Base-by-base conservation (phyloP, 2,113 vertebrate genomes). In the Mormyrus lacerda region DNA sequence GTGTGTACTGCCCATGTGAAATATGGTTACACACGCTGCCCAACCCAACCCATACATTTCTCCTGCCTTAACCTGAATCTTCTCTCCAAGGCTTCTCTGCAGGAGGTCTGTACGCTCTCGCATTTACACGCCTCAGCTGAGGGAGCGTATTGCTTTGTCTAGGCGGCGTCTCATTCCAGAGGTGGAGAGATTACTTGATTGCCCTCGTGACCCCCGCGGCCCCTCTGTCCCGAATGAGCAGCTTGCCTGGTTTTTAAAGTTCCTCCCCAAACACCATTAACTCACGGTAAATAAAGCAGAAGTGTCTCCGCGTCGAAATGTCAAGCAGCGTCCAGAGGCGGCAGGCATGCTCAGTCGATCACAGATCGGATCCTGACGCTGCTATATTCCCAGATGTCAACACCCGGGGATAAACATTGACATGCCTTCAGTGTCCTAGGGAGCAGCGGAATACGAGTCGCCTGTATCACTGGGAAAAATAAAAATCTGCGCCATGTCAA, bases 181-280 rank as follows among this genome's bases (percentile, higher is more conserved):
- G 89, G 90, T 73, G 55, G 73, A 88, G 88, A 90, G 91, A 92
- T 92, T 90, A 92, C 85, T 88, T 76, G 69, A 91, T 89, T 85
- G 88, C 90, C 91, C 89, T 88, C 88, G 88, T 90, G 91, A 91
- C 90, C 89, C 91, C 85, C 27, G 19, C 15, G 51, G 44, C 53
- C 55, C 84, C 79, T 90, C 91, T 88, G 88, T 45, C 21, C 55
- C 27, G 55, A 69, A 88, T 76, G 53, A 88, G 76, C 69, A 91
- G 90, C 85, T 89, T 85, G 85, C 83, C 85, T 82, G 89, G 85
- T 90, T 91, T 84, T 13, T 87, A 88, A 86, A 50, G 90, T 50
- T 73, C 89, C 87, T 89, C 87, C 61, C 65, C 73, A 53, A 88
- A 88, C 76, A 88, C 88, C 88, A 92, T 90, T 91, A 92, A 89